Percentiles rank a stretch among this genome's conserved stretches.
Conservation (phyloP, 2,797 vertebrate genomes). For the Tokudaia muenninki region DNA sequence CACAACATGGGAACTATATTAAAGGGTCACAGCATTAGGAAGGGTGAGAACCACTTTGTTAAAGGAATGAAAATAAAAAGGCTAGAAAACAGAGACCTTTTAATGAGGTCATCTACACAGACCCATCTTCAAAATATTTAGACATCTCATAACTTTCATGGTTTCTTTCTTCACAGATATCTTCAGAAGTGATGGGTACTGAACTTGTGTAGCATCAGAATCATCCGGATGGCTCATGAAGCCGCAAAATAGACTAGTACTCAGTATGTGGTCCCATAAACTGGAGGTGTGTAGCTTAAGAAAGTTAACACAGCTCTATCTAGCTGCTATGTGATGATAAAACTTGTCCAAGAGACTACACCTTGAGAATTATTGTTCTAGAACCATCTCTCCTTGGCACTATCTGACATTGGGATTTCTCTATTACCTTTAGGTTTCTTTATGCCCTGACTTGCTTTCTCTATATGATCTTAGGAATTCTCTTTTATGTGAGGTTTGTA, state of each 20-base stretch:
- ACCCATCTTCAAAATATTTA: not conserved
- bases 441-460: not conserved
- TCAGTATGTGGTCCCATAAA: not conserved
- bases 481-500: slow-evolving; percentile 26
- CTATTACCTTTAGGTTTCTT: not conserved
- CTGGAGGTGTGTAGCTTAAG: not conserved
- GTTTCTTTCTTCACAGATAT: not conserved
- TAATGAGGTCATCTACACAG: not conserved
- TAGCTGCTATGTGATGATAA: not conserved
- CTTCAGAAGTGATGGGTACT: not conserved
- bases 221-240: not conserved
- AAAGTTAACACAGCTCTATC: not conserved
- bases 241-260: not conserved
- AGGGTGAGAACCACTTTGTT: not conserved
- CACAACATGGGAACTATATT: not conserved
- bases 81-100: not conserved
- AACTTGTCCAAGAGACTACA: not conserved
- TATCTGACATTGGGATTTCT: not conserved
- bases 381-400: not conserved
- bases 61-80: not conserved
- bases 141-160: not conserved
- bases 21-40: not conserved
- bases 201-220: not conserved
- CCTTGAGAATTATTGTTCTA: slow-evolving; percentile 33
- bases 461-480: not conserved